Conservation (phyloP, 2,888 invertebrate species). For the Biston betularia region DNA sequence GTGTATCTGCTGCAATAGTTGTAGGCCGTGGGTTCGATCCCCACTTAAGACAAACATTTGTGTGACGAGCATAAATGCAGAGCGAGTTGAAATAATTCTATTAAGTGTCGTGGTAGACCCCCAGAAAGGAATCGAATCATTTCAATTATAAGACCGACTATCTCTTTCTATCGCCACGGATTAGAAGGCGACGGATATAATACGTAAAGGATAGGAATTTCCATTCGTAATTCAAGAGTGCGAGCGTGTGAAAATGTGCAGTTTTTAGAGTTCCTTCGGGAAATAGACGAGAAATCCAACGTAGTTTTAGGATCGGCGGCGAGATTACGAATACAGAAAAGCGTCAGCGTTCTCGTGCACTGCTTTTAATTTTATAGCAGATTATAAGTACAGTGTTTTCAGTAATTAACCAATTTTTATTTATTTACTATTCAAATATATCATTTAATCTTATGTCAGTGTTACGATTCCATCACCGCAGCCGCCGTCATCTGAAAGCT, state of each 20-base stretch:
- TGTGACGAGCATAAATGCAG: too few relatives aligned
- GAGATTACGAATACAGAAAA: background rate
- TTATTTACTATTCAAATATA: too few relatives aligned
- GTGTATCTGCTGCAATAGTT: too few relatives aligned
- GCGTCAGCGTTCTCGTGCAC: background rate
- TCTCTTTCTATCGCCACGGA: slow-evolving; percentile 53
- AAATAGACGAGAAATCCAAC: background rate
- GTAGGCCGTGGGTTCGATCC: too few relatives aligned
- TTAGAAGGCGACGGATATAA: slow-evolving; percentile 53
- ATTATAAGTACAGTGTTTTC: too few relatives aligned
- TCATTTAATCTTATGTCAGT: too few relatives aligned
- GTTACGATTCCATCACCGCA: too few relatives aligned
- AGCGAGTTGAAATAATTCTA: background rate
- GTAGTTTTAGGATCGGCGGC: background rate
- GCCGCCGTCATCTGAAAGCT: too few relatives aligned
- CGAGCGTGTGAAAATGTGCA: slow-evolving; percentile 82
- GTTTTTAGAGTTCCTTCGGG: slow-evolving; percentile 57
- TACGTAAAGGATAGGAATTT: slow-evolving; percentile 59
- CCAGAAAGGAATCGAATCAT: slow-evolving; percentile 55
- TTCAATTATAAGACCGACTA: slow-evolving; percentile 56
- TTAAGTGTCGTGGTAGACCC: background rate
- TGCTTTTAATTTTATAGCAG: too few relatives aligned
- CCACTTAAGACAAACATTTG: too few relatives aligned
- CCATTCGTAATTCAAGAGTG: slow-evolving; percentile 68
- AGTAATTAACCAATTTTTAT: too few relatives aligned